A percentile compares a stretch with the other conserved stretches of the same genome.
phyloP scores from a whole-genome alignment of 2,888 invertebrate species.

The Coelopa pilipes region DNA sequence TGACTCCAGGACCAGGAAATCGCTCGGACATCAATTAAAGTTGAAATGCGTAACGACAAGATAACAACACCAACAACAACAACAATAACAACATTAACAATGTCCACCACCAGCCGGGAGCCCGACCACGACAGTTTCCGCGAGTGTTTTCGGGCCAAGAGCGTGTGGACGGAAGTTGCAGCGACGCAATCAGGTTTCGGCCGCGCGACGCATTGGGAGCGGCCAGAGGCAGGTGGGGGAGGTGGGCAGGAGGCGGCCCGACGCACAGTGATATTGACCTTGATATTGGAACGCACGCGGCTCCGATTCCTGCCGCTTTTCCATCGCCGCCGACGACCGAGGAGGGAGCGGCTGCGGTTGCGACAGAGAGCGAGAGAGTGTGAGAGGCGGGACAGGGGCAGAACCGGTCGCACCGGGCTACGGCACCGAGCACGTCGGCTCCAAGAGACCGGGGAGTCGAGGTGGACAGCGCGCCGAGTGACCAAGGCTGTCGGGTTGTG shows the following conservation, averaged over 20 bases:
- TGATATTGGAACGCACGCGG: slow-evolving; percentile 49
- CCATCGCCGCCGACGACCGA: not conserved
- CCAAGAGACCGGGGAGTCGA: not conserved
- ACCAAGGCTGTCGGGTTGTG: not conserved
- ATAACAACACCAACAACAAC: no score
- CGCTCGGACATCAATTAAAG: no score
- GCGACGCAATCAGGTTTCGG: slow-evolving; percentile 6
- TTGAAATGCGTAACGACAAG: no score
- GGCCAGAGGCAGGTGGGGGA: not conserved
- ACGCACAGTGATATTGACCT: slow-evolving; percentile 52
- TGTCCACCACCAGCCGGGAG: no score
- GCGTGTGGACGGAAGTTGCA: not conserved
- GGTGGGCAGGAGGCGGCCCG: not conserved
- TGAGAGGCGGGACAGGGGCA: not conserved
- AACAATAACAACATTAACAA: no score
- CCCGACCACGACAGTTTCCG: no score
- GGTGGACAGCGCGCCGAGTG: not conserved
- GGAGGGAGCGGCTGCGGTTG: not conserved
- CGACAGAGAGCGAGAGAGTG: no score
- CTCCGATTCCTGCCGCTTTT: not conserved
- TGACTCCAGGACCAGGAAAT: no score
- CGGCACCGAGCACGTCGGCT: no score
- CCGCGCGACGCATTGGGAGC: not conserved
- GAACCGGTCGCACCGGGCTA: slow-evolving; percentile 21
- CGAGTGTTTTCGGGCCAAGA: no score